A percentile compares a stretch with the other conserved stretches of the same genome.
Conservation (phyloP, 2,797 vertebrate genomes). For the Psittacula echo region DNA sequence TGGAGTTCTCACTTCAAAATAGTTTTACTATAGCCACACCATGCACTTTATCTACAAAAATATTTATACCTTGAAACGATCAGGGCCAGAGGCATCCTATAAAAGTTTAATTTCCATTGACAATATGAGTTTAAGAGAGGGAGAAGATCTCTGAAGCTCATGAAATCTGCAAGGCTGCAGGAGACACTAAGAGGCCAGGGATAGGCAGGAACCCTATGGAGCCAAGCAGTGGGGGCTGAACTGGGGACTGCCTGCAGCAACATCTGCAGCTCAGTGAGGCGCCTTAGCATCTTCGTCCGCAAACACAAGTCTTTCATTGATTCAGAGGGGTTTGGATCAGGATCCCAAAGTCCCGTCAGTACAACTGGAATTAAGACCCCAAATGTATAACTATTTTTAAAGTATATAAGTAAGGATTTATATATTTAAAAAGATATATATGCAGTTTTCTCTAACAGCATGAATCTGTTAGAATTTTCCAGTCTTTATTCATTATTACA, state of each 20-base stretch:
- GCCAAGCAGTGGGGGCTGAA: neutral
- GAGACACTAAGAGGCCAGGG: neutral
- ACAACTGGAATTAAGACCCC: neutral
- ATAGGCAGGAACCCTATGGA: rapidly evolving
- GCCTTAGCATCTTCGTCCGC: neutral
- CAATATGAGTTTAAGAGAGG: neutral
- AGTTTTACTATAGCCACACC: neutral
- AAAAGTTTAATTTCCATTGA: neutral
- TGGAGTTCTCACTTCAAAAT: neutral
- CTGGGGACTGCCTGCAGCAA: neutral
- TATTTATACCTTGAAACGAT: neutral
- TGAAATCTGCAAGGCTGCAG: neutral
- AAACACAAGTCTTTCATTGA: neutral
- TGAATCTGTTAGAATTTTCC: neutral
- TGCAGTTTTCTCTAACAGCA: neutral
- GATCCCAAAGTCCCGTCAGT: neutral
- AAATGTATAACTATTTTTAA: neutral
- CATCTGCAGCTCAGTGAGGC: neutral
- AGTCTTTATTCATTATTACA: neutral
- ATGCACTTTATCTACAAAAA: neutral
- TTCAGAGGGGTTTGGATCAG: neutral
- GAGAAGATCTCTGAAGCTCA: neutral
- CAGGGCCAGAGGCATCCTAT: neutral
- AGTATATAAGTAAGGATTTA: neutral
- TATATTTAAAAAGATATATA: neutral